A percentile compares a stretch with the other conserved stretches of the same genome.
Evolutionary conservation across 2,888 invertebrate genomes (phyloP).

Genomic region (Glaucopsyche alexis): DNA sequence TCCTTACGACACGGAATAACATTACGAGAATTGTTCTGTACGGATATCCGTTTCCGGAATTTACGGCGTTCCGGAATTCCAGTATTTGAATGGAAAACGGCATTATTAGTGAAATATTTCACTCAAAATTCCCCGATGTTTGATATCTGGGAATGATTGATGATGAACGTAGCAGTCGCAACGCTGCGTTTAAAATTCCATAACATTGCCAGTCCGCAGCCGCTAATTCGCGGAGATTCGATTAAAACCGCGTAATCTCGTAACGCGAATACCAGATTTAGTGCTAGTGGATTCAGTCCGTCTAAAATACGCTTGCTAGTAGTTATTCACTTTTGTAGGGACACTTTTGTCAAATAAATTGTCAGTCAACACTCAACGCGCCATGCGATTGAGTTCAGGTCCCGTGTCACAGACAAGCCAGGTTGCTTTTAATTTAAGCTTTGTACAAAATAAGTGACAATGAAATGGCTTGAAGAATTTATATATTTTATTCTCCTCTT

Average conservation of each 20-base stretch:
- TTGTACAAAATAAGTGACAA: too few species aligned
- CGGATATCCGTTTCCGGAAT: slow-evolving; percentile 31
- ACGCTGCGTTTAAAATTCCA: slow-evolving; percentile 25
- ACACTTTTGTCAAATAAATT: too few species aligned
- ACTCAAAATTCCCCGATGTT: slow-evolving; percentile 26
- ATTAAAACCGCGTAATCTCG: not conserved
- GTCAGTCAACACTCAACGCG: too few species aligned
- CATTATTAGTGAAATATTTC: slow-evolving; percentile 32
- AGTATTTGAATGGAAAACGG: slow-evolving; percentile 31
- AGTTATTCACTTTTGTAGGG: too few species aligned
- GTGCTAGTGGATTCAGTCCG: too few species aligned
- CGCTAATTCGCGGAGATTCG: slow-evolving; percentile 20
- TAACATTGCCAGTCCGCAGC: slow-evolving; percentile 9
- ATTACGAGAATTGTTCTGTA: slow-evolving; percentile 30
- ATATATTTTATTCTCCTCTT: too few species aligned
- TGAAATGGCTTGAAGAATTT: too few species aligned
- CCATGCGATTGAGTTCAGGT: too few species aligned
- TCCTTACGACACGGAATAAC: slow-evolving; percentile 29
- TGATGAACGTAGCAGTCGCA: slow-evolving; percentile 25
- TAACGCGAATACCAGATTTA: not conserved
- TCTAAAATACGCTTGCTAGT: too few species aligned
- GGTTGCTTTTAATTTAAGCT: too few species aligned
- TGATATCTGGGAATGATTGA: slow-evolving; percentile 31
- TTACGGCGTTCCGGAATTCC: slow-evolving; percentile 27
- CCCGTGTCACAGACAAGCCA: too few species aligned